phyloP scores from a whole-genome alignment of 2,888 invertebrate genomes.

The Electrophaes corylata region DNA sequence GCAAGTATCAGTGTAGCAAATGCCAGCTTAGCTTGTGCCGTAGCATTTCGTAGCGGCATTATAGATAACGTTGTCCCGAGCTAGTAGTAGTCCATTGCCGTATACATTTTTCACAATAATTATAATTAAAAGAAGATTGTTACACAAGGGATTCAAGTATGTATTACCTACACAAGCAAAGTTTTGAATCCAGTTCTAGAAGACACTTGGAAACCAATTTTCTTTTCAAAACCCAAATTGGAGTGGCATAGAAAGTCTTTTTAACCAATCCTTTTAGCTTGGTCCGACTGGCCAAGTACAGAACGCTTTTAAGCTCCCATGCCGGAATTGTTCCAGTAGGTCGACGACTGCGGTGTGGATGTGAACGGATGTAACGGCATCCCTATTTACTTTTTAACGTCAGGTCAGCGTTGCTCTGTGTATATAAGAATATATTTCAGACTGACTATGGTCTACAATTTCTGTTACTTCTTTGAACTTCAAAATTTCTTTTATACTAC shows the following conservation, averaged over 20 bases:
- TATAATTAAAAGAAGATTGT: too few species aligned
- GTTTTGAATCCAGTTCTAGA: too few species aligned
- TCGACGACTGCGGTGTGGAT: constrained; percentile 41
- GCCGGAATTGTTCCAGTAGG: constrained; percentile 22
- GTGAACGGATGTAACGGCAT: constrained; percentile 29
- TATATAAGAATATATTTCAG: too few species aligned
- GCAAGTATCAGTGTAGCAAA: not conserved
- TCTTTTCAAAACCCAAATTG: too few species aligned
- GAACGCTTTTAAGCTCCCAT: constrained; percentile 20
- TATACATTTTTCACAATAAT: too few species aligned
- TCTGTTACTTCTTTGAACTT: too few species aligned
- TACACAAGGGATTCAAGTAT: too few species aligned
- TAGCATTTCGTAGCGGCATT: not conserved
- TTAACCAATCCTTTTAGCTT: not conserved
- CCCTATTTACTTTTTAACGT: constrained; percentile 13
- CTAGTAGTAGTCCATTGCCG: too few species aligned
- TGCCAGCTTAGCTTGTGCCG: not conserved
- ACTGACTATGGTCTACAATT: too few species aligned
- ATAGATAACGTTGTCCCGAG: not conserved
- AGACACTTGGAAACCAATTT: too few species aligned
- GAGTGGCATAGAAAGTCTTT: not conserved
- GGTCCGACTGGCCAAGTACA: not conserved
- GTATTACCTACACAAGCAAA: too few species aligned
- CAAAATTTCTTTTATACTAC: too few species aligned
- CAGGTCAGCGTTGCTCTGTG: not conserved